Percentiles rank a stretch among this genome's conserved stretches.
Conservation (phyloP, 1,140 invertebrate species). For the Hormaphis cornu region DNA sequence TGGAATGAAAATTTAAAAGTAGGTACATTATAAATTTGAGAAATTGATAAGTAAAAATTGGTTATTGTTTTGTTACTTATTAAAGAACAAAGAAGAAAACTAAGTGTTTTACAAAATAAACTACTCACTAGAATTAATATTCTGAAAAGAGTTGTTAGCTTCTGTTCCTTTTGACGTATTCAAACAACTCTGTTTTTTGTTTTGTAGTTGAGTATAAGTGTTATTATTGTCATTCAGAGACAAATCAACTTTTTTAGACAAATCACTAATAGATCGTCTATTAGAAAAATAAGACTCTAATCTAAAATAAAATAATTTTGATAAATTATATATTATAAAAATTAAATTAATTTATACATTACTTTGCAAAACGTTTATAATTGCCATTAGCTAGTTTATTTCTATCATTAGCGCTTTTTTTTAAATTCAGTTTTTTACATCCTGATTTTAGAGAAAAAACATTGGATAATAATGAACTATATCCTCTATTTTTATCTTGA, state of each 20-base stretch:
- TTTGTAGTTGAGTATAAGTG: constrained; percentile 3
- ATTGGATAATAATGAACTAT: background rate
- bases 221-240: constrained; percentile 12
- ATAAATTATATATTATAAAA: background rate
- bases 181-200: background rate
- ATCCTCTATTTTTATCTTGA: background rate
- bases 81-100: too few species aligned
- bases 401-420: background rate
- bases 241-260: background rate
- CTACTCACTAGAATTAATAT: background rate
- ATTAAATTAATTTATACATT: background rate
- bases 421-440: constrained; percentile 26
- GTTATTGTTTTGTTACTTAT: too few species aligned
- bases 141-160: background rate
- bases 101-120: too few species aligned
- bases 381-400: background rate
- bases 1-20: too few species aligned
- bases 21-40: too few species aligned
- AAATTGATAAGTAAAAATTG: too few species aligned
- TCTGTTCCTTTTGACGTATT: constrained; percentile 8
- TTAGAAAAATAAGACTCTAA: constrained; percentile 13
- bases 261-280: background rate
- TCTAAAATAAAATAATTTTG: background rate
- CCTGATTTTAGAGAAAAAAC: background rate
- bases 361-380: constrained; percentile 17